Base-by-base conservation (phyloP, 2,113 vertebrate genomes). In the Peucedramus taeniatus region DNA sequence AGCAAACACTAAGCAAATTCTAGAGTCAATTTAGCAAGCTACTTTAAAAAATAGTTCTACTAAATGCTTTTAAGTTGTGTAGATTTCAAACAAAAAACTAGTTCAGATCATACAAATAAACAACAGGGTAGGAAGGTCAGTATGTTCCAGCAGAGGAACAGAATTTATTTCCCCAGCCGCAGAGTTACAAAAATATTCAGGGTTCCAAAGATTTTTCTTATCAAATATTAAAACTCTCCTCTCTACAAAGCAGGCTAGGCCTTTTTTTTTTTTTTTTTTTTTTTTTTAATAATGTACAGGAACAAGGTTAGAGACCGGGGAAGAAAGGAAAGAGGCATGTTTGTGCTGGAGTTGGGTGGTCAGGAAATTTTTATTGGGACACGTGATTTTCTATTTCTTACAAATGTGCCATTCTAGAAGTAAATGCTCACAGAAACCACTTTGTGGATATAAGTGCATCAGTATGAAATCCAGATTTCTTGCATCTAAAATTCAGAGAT, bases 51-150 rank as follows among this genome's bases (percentile, higher is more conserved):
- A 56, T 75, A 69, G 24, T 37, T 96, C 85, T 94, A 95, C 86
- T 94, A 96, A 98, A 95, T 47, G 27, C 30, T 93, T 97, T 95
- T 94, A 94, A 85, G 70, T 93, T 91, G 94, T 97, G 89, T 96
- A 42, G 83, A 85, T 98, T 97, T 98, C 96, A 97, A 95, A 87
- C 87, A 90, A 90, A 69, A 96, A 96, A 87, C 97, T 93, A 83
- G 76, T 93, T 96, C 94, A 81, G 90, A 96, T 95, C 87, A 50
- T 92, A 92, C 92, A 97, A 97, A 98, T 95, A 98, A 97, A 97
- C 94, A 97, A 91, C 56, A 96, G 50, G 50, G 49, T 39, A 78
- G 72, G 61, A 93, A 94, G 96, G 76, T 92, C 96, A 92, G 51
- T 77, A 68, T 89, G 92, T 92, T 97, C 90, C 86, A 91, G 44